phyloP scores from a whole-genome alignment of 2,888 invertebrate species.

The Trichogramma dendrolimi region DNA sequence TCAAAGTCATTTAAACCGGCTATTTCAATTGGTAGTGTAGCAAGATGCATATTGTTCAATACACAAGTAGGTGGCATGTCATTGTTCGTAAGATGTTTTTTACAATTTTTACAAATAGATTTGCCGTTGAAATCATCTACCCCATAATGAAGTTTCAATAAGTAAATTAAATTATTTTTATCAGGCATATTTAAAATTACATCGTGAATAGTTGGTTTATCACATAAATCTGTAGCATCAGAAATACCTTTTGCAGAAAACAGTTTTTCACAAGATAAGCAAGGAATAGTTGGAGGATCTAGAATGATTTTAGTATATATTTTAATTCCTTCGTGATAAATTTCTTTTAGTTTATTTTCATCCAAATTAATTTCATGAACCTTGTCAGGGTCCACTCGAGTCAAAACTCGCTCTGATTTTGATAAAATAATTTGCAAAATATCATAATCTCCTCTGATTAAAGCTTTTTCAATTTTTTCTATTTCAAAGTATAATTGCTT shows the following conservation, averaged over 20 bases:
- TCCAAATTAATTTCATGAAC: not conserved
- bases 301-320: slow-evolving; percentile 11
- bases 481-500: not conserved
- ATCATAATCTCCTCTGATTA: not conserved
- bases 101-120: slow-evolving; percentile 27
- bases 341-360: slow-evolving; percentile 5
- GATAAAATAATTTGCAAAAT: slow-evolving; percentile 2
- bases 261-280: slow-evolving; percentile 1
- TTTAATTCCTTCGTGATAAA: slow-evolving; percentile 10
- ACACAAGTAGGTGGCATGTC: slow-evolving; percentile 35
- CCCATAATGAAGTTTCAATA: slow-evolving; percentile 15
- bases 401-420: not conserved
- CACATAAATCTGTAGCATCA: no score
- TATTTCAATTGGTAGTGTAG: slow-evolving; percentile 28
- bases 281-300: not conserved
- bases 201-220: no score
- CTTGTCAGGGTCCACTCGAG: not conserved
- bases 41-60: slow-evolving; percentile 33
- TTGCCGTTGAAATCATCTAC: not conserved
- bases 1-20: slow-evolving; percentile 31
- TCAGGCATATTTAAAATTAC: not conserved
- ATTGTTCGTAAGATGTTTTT: slow-evolving; percentile 29
- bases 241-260: not conserved
- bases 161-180: slow-evolving; percentile 3
- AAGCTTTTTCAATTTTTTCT: not conserved